Conservation (phyloP, 2,113 vertebrate genomes). For the Trichechus manatus region DNA sequence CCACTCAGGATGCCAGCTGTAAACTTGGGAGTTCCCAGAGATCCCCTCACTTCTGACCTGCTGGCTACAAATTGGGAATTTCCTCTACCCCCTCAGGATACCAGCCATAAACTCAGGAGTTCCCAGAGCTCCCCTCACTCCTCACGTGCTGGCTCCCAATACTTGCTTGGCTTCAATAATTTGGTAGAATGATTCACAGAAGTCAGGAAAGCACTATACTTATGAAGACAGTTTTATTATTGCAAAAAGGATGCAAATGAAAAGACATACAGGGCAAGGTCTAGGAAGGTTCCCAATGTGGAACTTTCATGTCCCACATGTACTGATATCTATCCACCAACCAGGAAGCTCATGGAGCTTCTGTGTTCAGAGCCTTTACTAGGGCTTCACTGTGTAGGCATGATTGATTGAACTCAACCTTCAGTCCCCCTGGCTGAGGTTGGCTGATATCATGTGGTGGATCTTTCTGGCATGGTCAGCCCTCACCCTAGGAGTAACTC, state of each 20-base stretch:
- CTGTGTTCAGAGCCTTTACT: too few relatives aligned
- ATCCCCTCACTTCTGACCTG: too few relatives aligned
- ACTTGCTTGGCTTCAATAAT: background rate
- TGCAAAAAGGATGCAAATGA: too few relatives aligned
- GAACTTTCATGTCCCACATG: background rate
- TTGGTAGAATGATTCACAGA: background rate
- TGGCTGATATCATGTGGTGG: background rate
- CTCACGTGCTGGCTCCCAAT: background rate
- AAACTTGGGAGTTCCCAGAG: too few relatives aligned
- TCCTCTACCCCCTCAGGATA: too few relatives aligned
- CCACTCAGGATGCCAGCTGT: background rate
- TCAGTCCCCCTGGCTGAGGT: background rate
- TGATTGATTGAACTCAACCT: background rate
- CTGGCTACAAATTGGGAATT: too few relatives aligned
- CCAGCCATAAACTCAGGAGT: background rate
- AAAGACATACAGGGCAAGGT: too few relatives aligned
- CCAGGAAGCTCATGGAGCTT: too few relatives aligned
- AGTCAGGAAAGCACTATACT: background rate
- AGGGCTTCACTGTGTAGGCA: background rate
- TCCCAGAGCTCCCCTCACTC: background rate
- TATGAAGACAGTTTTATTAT: too few relatives aligned
- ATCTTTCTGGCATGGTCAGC: background rate
- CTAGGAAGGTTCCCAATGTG: background rate
- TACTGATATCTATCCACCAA: too few relatives aligned
- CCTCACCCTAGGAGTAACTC: background rate